phyloP scores from a whole-genome alignment of 2,113 vertebrate species.

The Cyprinodon tularosa region DNA sequence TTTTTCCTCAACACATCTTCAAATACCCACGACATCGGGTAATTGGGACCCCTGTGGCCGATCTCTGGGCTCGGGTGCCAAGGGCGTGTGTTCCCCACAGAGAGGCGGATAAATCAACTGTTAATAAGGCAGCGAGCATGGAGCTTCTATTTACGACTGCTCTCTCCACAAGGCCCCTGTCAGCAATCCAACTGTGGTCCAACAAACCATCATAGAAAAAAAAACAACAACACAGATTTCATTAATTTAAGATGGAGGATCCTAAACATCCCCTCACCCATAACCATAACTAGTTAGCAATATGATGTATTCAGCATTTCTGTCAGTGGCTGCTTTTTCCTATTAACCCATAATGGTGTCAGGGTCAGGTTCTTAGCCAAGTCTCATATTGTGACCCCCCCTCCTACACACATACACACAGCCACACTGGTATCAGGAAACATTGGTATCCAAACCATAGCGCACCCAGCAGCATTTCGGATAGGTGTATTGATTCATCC shows the following conservation, averaged over 20 bases:
- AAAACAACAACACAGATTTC: slow-evolving; percentile 21
- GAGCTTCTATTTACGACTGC: slow-evolving; percentile 69
- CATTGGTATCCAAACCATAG: slow-evolving; percentile 21
- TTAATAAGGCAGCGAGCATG: slow-evolving; percentile 68
- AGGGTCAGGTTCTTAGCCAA: slow-evolving; percentile 45
- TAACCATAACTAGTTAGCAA: slow-evolving; percentile 29
- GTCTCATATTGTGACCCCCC: slow-evolving; percentile 37
- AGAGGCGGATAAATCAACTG: slow-evolving; percentile 71
- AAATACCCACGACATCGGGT: slow-evolving; percentile 44
- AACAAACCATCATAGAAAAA: slow-evolving; percentile 21
- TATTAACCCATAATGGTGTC: slow-evolving; percentile 64
- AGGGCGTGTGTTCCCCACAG: slow-evolving; percentile 64
- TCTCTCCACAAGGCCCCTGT: slow-evolving; percentile 68
- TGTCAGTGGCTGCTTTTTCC: slow-evolving; percentile 49
- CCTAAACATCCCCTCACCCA: slow-evolving; percentile 36
- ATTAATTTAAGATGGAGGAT: slow-evolving; percentile 46
- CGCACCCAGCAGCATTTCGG: slow-evolving; percentile 18
- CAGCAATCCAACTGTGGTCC: slow-evolving; percentile 42
- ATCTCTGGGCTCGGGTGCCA: slow-evolving; percentile 59
- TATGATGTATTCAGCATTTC: slow-evolving; percentile 62
- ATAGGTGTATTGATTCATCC: slow-evolving; percentile 67
- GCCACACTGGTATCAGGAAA: slow-evolving; percentile 7
- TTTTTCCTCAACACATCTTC: slow-evolving; percentile 37
- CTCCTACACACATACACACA: background rate
- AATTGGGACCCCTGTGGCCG: slow-evolving; percentile 58